phyloP scores from a whole-genome alignment of 2,888 invertebrate genomes.

The Sericinus montela region DNA sequence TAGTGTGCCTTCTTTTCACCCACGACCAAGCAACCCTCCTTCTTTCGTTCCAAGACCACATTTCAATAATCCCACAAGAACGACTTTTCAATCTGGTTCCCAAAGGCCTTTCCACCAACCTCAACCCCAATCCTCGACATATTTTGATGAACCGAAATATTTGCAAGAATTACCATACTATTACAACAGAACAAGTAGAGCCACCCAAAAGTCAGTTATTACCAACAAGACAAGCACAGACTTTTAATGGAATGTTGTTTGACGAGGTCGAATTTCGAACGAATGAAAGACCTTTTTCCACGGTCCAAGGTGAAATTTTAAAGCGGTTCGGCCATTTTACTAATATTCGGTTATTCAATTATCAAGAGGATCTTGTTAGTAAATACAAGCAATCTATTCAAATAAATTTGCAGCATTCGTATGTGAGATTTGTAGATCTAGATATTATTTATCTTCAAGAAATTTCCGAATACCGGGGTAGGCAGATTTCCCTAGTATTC shows the following conservation, averaged over 20 bases:
- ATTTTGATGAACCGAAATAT: conserved; percentile 73
- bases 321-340: not conserved
- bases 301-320: conserved; percentile 17
- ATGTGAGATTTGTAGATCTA: too few species aligned
- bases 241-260: conserved; percentile 54
- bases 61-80: conserved; percentile 62
- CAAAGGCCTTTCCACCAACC: conserved; percentile 75
- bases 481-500: too few species aligned
- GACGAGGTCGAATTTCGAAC: conserved; percentile 30
- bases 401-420: too few species aligned
- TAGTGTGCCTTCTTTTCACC: conserved; percentile 47
- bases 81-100: conserved; percentile 70
- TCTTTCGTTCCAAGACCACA: conserved; percentile 52
- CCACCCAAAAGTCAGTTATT: conserved; percentile 59
- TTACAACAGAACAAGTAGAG: conserved; percentile 70
- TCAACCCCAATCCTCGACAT: conserved; percentile 53
- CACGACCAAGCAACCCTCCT: conserved; percentile 49
- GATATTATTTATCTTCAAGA: too few species aligned
- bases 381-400: too few species aligned
- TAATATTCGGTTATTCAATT: too few species aligned
- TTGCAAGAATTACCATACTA: conserved; percentile 76
- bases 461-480: too few species aligned
- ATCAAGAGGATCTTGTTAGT: too few species aligned
- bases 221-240: conserved; percentile 53
- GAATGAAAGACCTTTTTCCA: conserved; percentile 33